Conservation (phyloP, 2,888 invertebrate species). For the Dyspetes luteomarginatus region DNA sequence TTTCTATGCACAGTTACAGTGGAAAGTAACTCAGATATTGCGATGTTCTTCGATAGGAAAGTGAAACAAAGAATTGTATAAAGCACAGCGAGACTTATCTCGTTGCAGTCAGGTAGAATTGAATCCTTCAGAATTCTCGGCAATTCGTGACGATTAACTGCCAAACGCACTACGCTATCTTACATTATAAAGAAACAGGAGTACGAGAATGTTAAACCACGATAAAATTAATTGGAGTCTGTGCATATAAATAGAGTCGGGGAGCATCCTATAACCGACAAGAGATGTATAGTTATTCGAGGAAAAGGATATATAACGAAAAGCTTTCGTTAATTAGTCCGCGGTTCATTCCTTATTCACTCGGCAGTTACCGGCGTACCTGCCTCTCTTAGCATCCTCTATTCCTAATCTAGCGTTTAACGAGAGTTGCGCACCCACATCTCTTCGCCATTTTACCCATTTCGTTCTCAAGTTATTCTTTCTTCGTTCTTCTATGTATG, state of each 20-base stretch:
- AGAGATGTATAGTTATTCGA: conserved; percentile 32
- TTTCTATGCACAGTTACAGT: background rate
- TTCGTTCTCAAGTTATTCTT: conserved; percentile 4
- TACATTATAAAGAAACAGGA: background rate
- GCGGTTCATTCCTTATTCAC: conserved; percentile 69
- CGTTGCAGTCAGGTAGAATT: background rate
- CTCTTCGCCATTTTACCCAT: conserved; percentile 32
- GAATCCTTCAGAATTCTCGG: background rate
- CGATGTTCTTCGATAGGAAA: background rate
- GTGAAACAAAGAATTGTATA: background rate
- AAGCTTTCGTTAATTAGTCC: conserved; percentile 71
- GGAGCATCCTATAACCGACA: background rate
- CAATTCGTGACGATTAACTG: background rate
- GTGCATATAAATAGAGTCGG: conserved; percentile 8
- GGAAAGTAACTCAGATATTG: background rate
- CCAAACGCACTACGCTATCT: too few relatives aligned
- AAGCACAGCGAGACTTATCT: background rate
- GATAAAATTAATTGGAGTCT: conserved; percentile 23
- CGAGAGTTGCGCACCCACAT: conserved; percentile 28
- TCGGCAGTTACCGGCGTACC: conserved; percentile 51
- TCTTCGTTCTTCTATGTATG: background rate
- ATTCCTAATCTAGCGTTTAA: conserved; percentile 18
- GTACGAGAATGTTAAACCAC: background rate
- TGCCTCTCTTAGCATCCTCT: background rate
- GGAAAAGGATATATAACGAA: conserved; percentile 60